Base-by-base conservation (phyloP, 2,888 invertebrate species). In the Iselma pallidipennis region DNA sequence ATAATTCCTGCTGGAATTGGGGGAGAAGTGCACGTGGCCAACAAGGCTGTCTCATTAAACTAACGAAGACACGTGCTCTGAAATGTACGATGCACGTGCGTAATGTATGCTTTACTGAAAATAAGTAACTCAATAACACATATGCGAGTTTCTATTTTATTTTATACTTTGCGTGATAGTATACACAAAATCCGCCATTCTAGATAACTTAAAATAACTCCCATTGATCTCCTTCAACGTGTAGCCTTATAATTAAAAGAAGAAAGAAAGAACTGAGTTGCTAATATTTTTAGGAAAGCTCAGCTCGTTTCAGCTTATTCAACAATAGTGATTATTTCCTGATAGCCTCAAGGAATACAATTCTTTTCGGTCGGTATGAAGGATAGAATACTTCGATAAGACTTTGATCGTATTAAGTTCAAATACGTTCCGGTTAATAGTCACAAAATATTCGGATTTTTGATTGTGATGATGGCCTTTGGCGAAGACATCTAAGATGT, bases 31-130 rank as follows among this genome's bases (percentile, higher is more conserved):
- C 77, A 77, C 77, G 77, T 77, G 77, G 68, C 71, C 71, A 63
- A 68, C 72, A 70, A 75, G 73, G 70, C 74, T 72, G 76, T 75
- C 76, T 78, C 78, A 78, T 78, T 78, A 78, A 76, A 70, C 75
- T 77, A 77, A 78, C 78, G 78, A 78, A 77, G 77, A 71, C 78
- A 77, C 78, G 78, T 78, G 78, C 73, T 68, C 52, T 59, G 64
- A 66, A 68, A 68, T 70, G 67, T 59, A 68, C 57, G 57, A 51
- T 57, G 68, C 75, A 74, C 74, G 75, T 74, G 73, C 72, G 55
- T 55, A 54, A 26, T 33, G 12, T 53, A 57, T 68, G 66, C 70
- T 63, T 61, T 61, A 58, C 60, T 66, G 61, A 67, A 69, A 37
- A 69, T 68, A 66, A 68, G 65, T 68, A 69, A 70, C 66, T 67